phyloP scores from a whole-genome alignment of 2,888 invertebrate genomes.

The Zaprionus bogoriensis region DNA sequence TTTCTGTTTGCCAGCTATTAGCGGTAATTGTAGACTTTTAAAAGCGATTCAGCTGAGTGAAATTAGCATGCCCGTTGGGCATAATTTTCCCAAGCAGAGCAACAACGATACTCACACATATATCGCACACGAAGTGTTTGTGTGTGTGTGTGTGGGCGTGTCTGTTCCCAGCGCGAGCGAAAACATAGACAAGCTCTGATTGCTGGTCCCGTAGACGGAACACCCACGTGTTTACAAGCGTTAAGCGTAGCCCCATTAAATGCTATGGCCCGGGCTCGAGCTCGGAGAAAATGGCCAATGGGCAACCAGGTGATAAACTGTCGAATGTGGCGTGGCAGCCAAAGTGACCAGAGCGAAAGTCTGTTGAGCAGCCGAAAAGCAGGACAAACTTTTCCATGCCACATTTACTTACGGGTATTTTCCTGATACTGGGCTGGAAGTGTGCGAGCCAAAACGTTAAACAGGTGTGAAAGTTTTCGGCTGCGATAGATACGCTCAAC shows the following conservation, averaged over 20 bases:
- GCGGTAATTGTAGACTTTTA: slow-evolving; percentile 70
- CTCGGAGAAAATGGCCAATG: slow-evolving; percentile 48
- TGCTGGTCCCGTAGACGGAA: slow-evolving; percentile 19
- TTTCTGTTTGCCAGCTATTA: slow-evolving; percentile 63
- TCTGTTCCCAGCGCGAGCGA: neutral
- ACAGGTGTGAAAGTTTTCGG: slow-evolving; percentile 28
- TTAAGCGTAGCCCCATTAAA: slow-evolving; percentile 71
- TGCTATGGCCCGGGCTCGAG: slow-evolving; percentile 57
- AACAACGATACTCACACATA: slow-evolving; percentile 19
- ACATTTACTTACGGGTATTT: slow-evolving; percentile 33
- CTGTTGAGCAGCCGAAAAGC: neutral
- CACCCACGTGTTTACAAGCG: slow-evolving; percentile 72
- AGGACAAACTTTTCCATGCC: slow-evolving; percentile 41
- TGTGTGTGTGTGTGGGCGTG: slow-evolving; percentile 31
- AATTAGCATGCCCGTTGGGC: slow-evolving; percentile 71
- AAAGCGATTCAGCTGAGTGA: slow-evolving; percentile 61
- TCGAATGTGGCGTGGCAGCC: slow-evolving; percentile 56
- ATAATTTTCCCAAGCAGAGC: slow-evolving; percentile 58
- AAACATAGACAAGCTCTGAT: slow-evolving; percentile 41
- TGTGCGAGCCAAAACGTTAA: slow-evolving; percentile 13
- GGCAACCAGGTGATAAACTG: slow-evolving; percentile 72
- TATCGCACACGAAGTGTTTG: slow-evolving; percentile 5
- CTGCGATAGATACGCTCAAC: no score
- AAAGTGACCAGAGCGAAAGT: slow-evolving; percentile 37
- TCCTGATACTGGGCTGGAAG: slow-evolving; percentile 1